phyloP scores from a whole-genome alignment of 2,113 vertebrate species.

The Podocnemis expansa region DNA sequence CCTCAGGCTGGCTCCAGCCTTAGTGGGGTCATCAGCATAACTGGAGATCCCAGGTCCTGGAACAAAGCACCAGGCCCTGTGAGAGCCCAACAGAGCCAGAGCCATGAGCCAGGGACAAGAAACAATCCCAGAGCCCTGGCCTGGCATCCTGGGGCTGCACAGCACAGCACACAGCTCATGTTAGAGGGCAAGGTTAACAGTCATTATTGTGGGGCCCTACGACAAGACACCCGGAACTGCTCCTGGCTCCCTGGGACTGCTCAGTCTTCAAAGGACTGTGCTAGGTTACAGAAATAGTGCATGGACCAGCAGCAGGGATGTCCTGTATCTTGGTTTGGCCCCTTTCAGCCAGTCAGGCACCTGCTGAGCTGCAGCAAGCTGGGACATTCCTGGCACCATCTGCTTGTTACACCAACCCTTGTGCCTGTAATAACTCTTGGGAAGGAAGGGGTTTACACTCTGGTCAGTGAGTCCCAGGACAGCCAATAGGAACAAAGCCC shows the following conservation, averaged over 20 bases:
- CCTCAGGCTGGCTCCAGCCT: conserved; percentile 45
- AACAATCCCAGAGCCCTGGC: fast-evolving
- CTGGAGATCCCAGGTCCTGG: conserved; percentile 68
- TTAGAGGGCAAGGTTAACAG: neutral
- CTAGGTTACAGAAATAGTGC: neutral
- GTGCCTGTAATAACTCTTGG: too few species aligned
- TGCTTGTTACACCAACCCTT: neutral
- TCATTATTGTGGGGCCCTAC: neutral
- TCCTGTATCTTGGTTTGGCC: too few species aligned
- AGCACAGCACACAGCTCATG: neutral
- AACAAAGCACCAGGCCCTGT: neutral
- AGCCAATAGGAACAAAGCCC: too few species aligned
- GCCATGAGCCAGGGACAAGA: neutral
- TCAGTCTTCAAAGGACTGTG: neutral
- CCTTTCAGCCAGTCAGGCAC: too few species aligned
- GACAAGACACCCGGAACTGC: neutral
- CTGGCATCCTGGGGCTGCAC: neutral
- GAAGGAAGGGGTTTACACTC: too few species aligned
- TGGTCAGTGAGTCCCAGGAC: too few species aligned
- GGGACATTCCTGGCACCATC: too few species aligned
- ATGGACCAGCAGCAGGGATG: neutral
- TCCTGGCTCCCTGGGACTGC: neutral
- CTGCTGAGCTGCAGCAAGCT: neutral
- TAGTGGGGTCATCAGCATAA: neutral
- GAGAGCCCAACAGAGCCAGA: neutral